Base-by-base conservation (phyloP, 1,140 invertebrate species). In the Cataglyphis hispanica region DNA sequence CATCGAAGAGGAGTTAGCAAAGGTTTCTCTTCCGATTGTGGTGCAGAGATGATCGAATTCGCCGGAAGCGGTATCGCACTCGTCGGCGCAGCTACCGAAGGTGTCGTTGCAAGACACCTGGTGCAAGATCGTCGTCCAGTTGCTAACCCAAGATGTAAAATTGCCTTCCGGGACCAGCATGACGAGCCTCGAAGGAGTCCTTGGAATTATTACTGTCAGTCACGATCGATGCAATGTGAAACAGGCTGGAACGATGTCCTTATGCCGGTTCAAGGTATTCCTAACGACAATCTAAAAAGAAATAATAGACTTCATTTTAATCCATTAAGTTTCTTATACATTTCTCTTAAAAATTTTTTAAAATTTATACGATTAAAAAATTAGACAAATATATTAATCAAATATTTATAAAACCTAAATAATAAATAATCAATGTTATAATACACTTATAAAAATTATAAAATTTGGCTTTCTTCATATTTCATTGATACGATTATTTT, bases 11-110 rank as follows among this genome's bases (percentile, higher is more conserved):
- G 88, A 76, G 37, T 63, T 2, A 4, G 61, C 4, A 22, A 83
- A 67, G 37, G 58, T 75, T 27, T 43, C 87, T 66, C 46, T 77
- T 0, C 84, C 87, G 37, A 84, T 84, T 13, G 84, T 46, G 0
- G 86, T 86, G 69, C 92, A 93, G n/a, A 93, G 67, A n/a, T 92
- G 89, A 84, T 93, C 91, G 84, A 90, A 89, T 13, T 46, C 80
- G 1, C 19, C 46, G 10, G 66, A 40, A 10, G 22, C 19, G 10
- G 53, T 8, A 19, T 56, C 84, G 66, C 91, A 91, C 31, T 89
- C 75, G 16, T 84, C 70, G 10, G 43, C 25, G 43, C 89, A 92
- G 22, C 76, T 86, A 19, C 86, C 75, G 25, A 85, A 46, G 61
- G 84, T 92, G n/a, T 75, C 85, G 58, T 92, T 92, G 60, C 90